phyloP scores from a whole-genome alignment of 2,113 vertebrate species.

The Neopipo cinnamomea region DNA sequence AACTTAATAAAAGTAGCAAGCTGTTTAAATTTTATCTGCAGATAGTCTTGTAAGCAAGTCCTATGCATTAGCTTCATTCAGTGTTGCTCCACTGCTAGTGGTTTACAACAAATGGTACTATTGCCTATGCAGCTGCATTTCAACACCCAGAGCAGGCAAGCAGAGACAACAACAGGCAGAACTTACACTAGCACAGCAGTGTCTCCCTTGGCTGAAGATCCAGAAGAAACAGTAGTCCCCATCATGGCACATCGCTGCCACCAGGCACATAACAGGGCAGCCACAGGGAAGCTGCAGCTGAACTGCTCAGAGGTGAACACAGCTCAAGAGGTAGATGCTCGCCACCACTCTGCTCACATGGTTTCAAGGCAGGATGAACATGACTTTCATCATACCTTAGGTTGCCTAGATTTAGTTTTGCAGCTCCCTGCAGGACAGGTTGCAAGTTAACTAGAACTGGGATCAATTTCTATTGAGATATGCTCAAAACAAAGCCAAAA shows the following conservation, averaged over 20 bases:
- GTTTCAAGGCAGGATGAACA: not conserved
- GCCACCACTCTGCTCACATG: accelerated
- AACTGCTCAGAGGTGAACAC: not conserved
- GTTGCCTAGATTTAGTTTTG: not conserved
- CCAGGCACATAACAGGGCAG: not conserved
- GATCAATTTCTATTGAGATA: not conserved
- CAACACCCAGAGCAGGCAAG: not conserved
- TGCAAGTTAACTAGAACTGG: not conserved
- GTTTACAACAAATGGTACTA: not conserved
- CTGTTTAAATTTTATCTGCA: not conserved
- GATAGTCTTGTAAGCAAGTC: not conserved
- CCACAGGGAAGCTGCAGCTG: not conserved
- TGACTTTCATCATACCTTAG: not conserved
- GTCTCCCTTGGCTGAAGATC: not conserved
- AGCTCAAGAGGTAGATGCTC: not conserved
- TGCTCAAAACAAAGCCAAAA: not conserved
- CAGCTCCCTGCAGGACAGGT: accelerated
- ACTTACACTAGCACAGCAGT: not conserved
- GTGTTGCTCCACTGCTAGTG: not conserved
- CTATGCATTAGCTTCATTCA: not conserved
- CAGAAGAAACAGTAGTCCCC: not conserved
- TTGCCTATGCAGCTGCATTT: not conserved
- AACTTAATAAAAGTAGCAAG: not conserved
- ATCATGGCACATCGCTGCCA: accelerated
- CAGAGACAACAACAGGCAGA: not conserved